Conservation (phyloP, 2,888 invertebrate genomes). For the Cryptocheilus praepositus region DNA sequence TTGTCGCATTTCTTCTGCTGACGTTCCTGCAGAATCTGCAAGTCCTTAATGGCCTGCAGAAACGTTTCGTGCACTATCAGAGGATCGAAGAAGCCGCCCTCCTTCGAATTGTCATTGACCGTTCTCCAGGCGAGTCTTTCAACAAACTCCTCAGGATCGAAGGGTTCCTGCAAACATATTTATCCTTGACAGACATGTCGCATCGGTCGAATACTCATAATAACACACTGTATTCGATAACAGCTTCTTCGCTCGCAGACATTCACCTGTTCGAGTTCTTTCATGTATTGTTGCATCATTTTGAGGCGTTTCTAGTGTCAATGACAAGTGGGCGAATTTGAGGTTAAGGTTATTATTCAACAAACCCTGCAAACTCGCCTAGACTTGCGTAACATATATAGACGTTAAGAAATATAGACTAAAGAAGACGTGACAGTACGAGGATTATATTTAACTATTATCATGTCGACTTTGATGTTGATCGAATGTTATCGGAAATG, state of each 20-base stretch:
- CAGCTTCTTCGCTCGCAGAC: not conserved
- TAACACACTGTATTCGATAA: not conserved
- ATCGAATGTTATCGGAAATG: too few species aligned
- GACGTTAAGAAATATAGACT: too few species aligned
- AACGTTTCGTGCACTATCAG: conserved; percentile 93
- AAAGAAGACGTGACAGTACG: too few species aligned
- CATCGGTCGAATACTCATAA: not conserved
- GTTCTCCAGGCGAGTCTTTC: conserved; percentile 97
- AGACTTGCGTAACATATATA: too few species aligned
- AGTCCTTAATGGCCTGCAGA: conserved; percentile 91
- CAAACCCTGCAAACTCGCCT: not conserved
- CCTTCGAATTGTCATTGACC: conserved; percentile 83
- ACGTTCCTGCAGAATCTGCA: conserved; percentile 86
- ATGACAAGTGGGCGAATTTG: conserved; percentile 8
- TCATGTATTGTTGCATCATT: conserved; percentile 92
- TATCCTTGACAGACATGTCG: not conserved
- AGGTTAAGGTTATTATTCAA: conserved; percentile 23
- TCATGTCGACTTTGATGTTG: too few species aligned
- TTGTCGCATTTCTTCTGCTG: conserved; percentile 91
- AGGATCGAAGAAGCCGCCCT: conserved; percentile 87
- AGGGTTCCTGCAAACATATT: conserved; percentile 86
- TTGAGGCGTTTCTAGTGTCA: conserved; percentile 70
- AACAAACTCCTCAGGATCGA: conserved; percentile 97
- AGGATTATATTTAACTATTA: too few species aligned
- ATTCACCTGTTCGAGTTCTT: conserved; percentile 88